Percentiles rank a stretch among this genome's conserved stretches.
Conservation (phyloP, 2,888 invertebrate genomes). For the Mythimna loreyi region DNA sequence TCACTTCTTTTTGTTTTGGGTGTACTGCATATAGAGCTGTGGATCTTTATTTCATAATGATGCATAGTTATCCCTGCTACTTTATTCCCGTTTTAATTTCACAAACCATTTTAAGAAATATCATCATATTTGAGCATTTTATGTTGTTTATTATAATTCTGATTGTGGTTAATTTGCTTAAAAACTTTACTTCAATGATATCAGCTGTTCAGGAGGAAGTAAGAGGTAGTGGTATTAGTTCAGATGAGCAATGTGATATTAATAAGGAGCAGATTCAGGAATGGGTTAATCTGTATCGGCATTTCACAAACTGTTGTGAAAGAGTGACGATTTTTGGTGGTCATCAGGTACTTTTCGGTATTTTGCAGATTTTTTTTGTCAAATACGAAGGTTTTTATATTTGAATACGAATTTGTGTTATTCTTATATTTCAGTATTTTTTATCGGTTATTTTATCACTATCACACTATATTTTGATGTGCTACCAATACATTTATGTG, state of each 20-base stretch:
- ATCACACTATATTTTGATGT: slow-evolving; percentile 11
- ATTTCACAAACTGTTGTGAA: slow-evolving; percentile 4
- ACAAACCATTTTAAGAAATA: not conserved
- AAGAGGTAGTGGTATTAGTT: not conserved
- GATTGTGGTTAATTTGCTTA: not conserved
- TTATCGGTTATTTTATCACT: slow-evolving; percentile 2
- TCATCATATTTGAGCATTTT: not conserved
- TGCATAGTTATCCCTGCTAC: not conserved
- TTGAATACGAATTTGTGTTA: not conserved
- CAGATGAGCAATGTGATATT: not conserved
- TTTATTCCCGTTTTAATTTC: not conserved
- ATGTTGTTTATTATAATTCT: slow-evolving; percentile 3
- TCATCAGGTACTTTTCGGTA: not conserved
- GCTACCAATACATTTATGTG: slow-evolving; percentile 2
- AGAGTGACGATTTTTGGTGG: not conserved
- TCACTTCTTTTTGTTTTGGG: not conserved
- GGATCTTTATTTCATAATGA: not conserved
- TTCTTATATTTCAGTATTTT: slow-evolving; percentile 9
- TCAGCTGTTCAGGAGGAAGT: not conserved
- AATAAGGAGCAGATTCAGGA: slow-evolving; percentile 1
- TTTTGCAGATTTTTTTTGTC: not conserved
- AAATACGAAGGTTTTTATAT: not conserved
- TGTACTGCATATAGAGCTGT: not conserved
- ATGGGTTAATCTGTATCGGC: slow-evolving; percentile 8
- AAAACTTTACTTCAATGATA: slow-evolving; percentile 2